A percentile compares a stretch with the other conserved stretches of the same genome.
phyloP scores from a whole-genome alignment of 2,113 vertebrate species.

The Zootoca vivipara region DNA sequence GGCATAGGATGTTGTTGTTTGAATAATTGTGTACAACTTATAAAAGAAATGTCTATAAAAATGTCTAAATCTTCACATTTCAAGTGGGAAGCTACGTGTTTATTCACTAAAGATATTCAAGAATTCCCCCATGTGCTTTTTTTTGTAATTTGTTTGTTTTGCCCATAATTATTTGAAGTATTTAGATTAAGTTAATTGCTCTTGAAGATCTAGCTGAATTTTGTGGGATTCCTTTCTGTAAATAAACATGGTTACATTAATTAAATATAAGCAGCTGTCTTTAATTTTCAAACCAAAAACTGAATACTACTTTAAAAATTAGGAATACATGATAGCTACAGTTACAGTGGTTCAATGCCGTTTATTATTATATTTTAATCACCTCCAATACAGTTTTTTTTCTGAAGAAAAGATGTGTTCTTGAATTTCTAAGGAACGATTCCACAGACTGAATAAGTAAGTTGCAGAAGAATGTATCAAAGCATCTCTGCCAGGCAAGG shows the following conservation, averaged over 20 bases:
- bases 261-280: background rate
- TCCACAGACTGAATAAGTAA: background rate
- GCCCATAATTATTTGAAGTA: constrained; percentile 52
- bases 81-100: constrained; percentile 2
- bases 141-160: constrained; percentile 7
- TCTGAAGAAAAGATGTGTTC: background rate
- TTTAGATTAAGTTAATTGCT: constrained; percentile 49
- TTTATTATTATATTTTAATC: background rate
- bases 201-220: constrained; percentile 56
- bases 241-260: constrained; percentile 17
- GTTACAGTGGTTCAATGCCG: background rate
- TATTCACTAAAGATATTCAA: constrained; percentile 25
- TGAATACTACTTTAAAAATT: background rate
- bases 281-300: constrained; percentile 14
- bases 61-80: background rate
- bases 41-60: background rate
- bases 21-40: too few species aligned
- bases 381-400: background rate
- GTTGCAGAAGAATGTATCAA: background rate
- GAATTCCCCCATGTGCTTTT: background rate
- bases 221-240: constrained; percentile 12
- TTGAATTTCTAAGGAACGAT: background rate
- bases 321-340: background rate
- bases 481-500: background rate
- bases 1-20: too few species aligned